A percentile compares a stretch with the other conserved stretches of the same genome.
These are phyloP conservation scores for Typhlichthys eigenmanni DNA, from an alignment of 2,797 vertebrate genomes.

Conservation along the genomic window DNA sequence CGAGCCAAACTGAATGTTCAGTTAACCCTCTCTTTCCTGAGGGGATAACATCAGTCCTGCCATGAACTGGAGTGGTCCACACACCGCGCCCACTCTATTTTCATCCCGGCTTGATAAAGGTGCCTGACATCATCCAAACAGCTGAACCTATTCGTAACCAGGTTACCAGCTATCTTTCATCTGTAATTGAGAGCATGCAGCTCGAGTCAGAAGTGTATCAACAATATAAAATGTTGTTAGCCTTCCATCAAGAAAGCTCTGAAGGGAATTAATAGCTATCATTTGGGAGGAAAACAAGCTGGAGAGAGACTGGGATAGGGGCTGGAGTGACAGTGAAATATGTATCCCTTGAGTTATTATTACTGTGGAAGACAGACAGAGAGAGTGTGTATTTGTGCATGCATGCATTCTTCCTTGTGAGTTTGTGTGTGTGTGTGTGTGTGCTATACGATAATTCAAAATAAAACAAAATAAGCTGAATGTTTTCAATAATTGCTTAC, in stretches of 20 bases:
- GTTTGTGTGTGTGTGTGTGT: conserved; percentile 18
- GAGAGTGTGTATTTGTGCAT: background rate
- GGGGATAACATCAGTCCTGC: conserved; percentile 46
- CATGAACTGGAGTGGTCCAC: conserved; percentile 31
- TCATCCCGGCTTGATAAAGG: conserved; percentile 71
- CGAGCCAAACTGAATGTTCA: conserved; percentile 51
- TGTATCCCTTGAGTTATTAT: conserved; percentile 68
- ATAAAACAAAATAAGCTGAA: conserved; percentile 11
- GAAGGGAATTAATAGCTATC: conserved; percentile 80
- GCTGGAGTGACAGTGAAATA: conserved; percentile 69
- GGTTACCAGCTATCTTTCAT: conserved; percentile 79
- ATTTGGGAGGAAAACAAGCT: conserved; percentile 66
- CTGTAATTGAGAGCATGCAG: conserved; percentile 78
- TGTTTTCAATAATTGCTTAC: conserved; percentile 12
- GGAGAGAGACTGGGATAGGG: conserved; percentile 60
- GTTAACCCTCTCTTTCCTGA: conserved; percentile 68
- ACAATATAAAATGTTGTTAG: conserved; percentile 79
- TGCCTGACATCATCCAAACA: conserved; percentile 79
- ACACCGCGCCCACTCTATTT: conserved; percentile 62
- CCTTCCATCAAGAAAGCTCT: conserved; percentile 78
- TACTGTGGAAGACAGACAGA: conserved; percentile 26
- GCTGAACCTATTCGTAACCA: conserved; percentile 78
- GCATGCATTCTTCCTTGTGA: background rate
- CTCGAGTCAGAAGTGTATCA: conserved; percentile 79
- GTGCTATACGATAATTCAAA: conserved; percentile 5